These are phyloP conservation scores for Altica lythri DNA, from an alignment of 2,888 invertebrate genomes.

Conservation along the genomic window DNA sequence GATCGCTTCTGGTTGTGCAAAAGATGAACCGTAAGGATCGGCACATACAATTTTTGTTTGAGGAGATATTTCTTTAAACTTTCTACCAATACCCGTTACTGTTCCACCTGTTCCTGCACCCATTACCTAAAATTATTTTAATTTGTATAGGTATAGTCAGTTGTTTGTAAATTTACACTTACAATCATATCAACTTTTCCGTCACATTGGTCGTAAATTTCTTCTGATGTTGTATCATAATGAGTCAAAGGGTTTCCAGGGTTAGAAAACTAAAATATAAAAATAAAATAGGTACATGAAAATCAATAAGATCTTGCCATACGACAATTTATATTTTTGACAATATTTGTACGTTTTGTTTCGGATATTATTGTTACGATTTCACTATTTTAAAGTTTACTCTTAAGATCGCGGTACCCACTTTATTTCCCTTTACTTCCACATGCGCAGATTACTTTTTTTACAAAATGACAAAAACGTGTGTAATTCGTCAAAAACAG, in stretches of 20 bases:
- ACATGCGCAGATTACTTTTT: too few relatives aligned
- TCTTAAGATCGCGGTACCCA: too few relatives aligned
- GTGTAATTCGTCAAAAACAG: too few relatives aligned
- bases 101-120: slow-evolving; percentile 98
- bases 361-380: too few relatives aligned
- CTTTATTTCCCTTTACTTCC: too few relatives aligned
- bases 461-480: too few relatives aligned
- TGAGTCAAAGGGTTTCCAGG: slow-evolving; percentile 95
- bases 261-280: slow-evolving; percentile 87
- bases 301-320: too few relatives aligned
- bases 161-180: slow-evolving; percentile 43
- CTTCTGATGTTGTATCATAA: slow-evolving; percentile 93
- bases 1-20: slow-evolving; percentile 79
- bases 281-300: too few relatives aligned
- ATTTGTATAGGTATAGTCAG: too few relatives aligned
- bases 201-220: slow-evolving; percentile 85
- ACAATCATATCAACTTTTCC: slow-evolving; percentile 88
- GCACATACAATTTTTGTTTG: slow-evolving; percentile 80
- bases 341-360: too few relatives aligned
- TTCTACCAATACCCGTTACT: slow-evolving; percentile 88
- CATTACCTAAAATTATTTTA: slow-evolving; percentile 60
- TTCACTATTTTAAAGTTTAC: too few relatives aligned
- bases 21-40: slow-evolving; percentile 91
- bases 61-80: slow-evolving; percentile 86
- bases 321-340: too few relatives aligned